Evolutionary conservation across 1,140 invertebrate species (phyloP).

Genomic region (Cepaea nemoralis): DNA sequence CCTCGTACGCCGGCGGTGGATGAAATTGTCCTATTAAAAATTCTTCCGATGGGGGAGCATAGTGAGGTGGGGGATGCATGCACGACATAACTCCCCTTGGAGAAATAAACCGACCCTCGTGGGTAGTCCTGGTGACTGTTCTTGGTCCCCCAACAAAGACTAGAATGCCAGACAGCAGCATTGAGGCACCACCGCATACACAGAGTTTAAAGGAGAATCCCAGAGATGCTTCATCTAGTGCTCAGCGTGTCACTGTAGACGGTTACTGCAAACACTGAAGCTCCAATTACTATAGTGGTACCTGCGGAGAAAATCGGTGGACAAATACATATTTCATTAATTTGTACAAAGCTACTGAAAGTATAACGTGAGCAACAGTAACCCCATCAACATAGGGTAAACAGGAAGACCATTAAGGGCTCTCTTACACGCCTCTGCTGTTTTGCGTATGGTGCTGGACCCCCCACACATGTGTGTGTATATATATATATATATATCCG

Average conservation of each 20-base stretch:
- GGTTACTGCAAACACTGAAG: not conserved
- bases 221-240: not conserved
- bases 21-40: not conserved
- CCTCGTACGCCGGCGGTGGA: not conserved
- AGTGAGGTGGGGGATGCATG: not conserved
- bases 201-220: not conserved
- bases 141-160: not conserved
- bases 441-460: too few species aligned
- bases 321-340: too few species aligned
- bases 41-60: not conserved
- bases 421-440: too few species aligned
- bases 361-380: too few species aligned
- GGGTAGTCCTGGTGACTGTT: not conserved
- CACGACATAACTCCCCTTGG: not conserved
- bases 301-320: too few species aligned
- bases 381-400: too few species aligned
- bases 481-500: too few species aligned
- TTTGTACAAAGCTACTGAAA: too few species aligned
- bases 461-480: too few species aligned
- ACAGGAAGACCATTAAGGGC: too few species aligned
- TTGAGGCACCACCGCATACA: not conserved
- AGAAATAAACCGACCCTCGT: not conserved
- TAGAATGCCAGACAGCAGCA: not conserved
- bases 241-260: not conserved
- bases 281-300: not conserved